Conservation (phyloP, 1,140 invertebrate genomes). For the Drosophila guanche region DNA sequence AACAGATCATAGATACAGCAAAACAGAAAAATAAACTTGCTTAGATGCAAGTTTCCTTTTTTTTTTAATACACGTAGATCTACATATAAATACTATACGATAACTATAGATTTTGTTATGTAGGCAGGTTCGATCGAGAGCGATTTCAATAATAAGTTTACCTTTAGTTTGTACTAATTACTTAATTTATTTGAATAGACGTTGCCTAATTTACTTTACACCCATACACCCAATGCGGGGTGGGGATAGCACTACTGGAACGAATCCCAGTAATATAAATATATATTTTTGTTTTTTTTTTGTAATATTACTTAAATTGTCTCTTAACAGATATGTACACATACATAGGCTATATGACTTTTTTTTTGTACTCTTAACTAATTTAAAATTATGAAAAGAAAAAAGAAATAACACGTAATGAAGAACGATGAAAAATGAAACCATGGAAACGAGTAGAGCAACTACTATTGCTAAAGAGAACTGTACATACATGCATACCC, state of each 20-base stretch:
- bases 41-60: slow-evolving; percentile 41
- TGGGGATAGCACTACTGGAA: too few relatives aligned
- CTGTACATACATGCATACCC: slow-evolving; percentile 69
- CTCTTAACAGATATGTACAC: slow-evolving; percentile 19
- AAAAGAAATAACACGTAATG: neutral
- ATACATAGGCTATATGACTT: slow-evolving; percentile 19
- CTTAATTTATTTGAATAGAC: slow-evolving; percentile 68
- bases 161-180: slow-evolving; percentile 68
- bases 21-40: slow-evolving; percentile 37
- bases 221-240: too few relatives aligned
- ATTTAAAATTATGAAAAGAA: slow-evolving; percentile 40
- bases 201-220: slow-evolving; percentile 43
- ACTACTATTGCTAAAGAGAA: slow-evolving; percentile 64
- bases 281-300: slow-evolving; percentile 32
- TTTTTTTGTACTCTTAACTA: slow-evolving; percentile 57
- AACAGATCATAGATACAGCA: slow-evolving; percentile 6
- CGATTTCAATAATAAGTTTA: slow-evolving; percentile 43
- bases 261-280: too few relatives aligned
- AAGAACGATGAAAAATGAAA: slow-evolving; percentile 5
- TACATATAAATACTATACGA: slow-evolving; percentile 29
- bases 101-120: slow-evolving; percentile 51
- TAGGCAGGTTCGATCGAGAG: slow-evolving; percentile 17
- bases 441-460: slow-evolving; percentile 10
- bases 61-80: slow-evolving; percentile 35
- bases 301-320: slow-evolving; percentile 12